Evolutionary conservation across 1,140 invertebrate genomes (phyloP), one percentile per base, ranked within the genome.

Genomic region (Nebria ingens): DNA sequence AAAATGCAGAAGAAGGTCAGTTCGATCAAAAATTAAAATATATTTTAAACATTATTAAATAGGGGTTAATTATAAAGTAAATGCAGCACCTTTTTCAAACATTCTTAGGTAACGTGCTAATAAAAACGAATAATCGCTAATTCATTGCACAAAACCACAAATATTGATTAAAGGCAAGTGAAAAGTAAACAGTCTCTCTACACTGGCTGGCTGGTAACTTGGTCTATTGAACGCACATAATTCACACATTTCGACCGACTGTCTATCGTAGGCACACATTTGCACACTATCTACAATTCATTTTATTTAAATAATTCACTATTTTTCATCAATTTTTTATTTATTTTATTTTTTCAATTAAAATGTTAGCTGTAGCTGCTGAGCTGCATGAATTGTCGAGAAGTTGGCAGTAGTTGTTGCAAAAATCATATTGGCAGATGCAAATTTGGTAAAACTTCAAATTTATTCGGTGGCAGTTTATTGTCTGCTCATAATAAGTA

Each of bases 261-360:
- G 40, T 45, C 40, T 17, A 45, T 45, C 40, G 15, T 6, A 45
- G 40, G 40, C 40, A 45, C 40, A 45, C 40, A 11, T 45, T n/a
- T 45, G 40, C 40, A 45, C 40, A 45, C 40, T 45, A 45, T 45
- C 40, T 45, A 45, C 40, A 45, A 17, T 45, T 45, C 25, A n/a
- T 34, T 34, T 34, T n/a, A 34, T 34, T 34, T 34, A 34, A 34
- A 34, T 34, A 34, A 45, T 45, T 45, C 40, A 45, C 40, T 45
- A 45, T 45, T 45, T 34, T n/a, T 34, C 25, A 45, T 45, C 40
- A 45, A 45, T 45, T 45, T 45, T 12, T 45, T 45, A 29, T 29
- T 29, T 29, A 6, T 29, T 29, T 29, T 6, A 29, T 11, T 45
- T 45, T 17, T 45, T 45, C 17, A 45, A 45, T 45, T 6, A 45